A percentile compares a stretch with the other conserved stretches of the same genome.
Evolutionary conservation across 2,113 vertebrate genomes (phyloP).

Genomic region (Murina feae): DNA sequence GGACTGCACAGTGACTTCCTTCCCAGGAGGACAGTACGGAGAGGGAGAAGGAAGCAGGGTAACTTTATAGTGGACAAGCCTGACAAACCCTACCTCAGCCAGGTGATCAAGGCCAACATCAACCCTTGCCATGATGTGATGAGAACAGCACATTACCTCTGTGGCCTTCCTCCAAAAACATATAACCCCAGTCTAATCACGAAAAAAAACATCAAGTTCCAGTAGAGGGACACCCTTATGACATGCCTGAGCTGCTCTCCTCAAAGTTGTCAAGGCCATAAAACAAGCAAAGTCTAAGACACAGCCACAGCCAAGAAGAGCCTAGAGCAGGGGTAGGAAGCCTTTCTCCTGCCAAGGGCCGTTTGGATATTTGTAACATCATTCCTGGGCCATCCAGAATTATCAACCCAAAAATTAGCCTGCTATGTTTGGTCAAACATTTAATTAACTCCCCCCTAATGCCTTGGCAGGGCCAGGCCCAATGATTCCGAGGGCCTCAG

Average conservation of each 20-base stretch:
- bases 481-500: too few species aligned
- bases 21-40: neutral
- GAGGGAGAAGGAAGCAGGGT: neutral
- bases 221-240: neutral
- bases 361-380: too few species aligned
- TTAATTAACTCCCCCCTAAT: too few species aligned
- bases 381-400: too few species aligned
- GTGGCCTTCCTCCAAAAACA: neutral
- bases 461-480: too few species aligned
- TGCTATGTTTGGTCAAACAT: too few species aligned
- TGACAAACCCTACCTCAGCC: neutral
- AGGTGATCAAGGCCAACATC: neutral
- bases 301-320: neutral
- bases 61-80: neutral
- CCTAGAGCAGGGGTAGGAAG: neutral
- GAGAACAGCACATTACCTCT: neutral
- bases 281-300: neutral
- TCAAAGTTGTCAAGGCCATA: neutral
- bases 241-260: neutral
- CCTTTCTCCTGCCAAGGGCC: too few species aligned
- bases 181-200: neutral
- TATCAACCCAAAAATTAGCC: too few species aligned
- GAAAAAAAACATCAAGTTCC: neutral
- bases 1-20: neutral
- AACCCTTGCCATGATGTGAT: neutral